Evolutionary conservation across 2,888 invertebrate genomes (phyloP).

Genomic region (Phyto melanocephala): DNA sequence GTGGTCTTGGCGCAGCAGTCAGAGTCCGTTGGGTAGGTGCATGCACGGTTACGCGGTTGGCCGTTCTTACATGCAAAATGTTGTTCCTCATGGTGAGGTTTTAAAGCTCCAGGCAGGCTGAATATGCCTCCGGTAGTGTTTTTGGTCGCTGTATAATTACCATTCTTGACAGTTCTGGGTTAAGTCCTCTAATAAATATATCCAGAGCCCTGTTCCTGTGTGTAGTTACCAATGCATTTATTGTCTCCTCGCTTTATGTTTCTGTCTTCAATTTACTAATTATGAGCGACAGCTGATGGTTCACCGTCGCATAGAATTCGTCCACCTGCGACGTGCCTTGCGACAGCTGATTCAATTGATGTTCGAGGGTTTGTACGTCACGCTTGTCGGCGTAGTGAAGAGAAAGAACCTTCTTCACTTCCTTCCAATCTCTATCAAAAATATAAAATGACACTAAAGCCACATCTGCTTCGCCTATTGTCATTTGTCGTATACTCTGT

Average conservation of each 20-base stretch:
- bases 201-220: slow-evolving; percentile 33
- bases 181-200: not conserved
- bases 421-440: not conserved
- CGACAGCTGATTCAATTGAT: not conserved
- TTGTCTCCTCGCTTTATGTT: slow-evolving; percentile 22
- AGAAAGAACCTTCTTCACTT: not conserved
- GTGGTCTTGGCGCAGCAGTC: not conserved
- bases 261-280: slow-evolving; percentile 61
- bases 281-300: slow-evolving; percentile 55
- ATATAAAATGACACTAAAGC: not conserved
- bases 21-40: not conserved
- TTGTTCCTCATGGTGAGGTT: not conserved
- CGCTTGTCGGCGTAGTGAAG: slow-evolving; percentile 8
- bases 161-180: not conserved
- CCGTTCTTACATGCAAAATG: not conserved
- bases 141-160: not conserved
- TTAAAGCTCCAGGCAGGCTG: not conserved
- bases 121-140: not conserved
- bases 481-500: not conserved
- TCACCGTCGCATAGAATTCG: slow-evolving; percentile 22
- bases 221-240: slow-evolving; percentile 30
- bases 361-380: not conserved
- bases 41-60: not conserved
- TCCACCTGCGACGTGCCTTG: not conserved
- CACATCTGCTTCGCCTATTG: not conserved